These are phyloP conservation scores for Thamnaconus septentrionalis DNA, from an alignment of 2,113 vertebrate species.

Conservation along the genomic window DNA sequence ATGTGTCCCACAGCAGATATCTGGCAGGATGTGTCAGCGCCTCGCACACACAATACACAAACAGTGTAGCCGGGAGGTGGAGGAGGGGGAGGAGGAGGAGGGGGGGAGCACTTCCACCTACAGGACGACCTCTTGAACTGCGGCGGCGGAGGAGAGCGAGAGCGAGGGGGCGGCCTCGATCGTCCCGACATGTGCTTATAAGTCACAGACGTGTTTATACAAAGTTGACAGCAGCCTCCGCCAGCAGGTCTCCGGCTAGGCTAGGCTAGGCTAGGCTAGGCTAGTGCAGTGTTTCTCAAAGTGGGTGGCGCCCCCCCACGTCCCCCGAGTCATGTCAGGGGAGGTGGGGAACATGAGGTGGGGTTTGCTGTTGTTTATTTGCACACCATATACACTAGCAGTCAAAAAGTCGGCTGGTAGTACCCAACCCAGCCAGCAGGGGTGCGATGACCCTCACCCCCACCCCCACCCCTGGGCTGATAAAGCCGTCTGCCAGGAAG, in stretches of 20 bases:
- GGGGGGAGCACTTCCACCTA: constrained; percentile 44
- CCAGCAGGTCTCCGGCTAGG: constrained; percentile 53
- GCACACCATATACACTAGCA: no score
- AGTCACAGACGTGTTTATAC: constrained; percentile 73
- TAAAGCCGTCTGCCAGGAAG: constrained; percentile 78
- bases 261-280: no score
- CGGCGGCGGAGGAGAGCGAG: constrained; percentile 46
- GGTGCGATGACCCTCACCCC: constrained; percentile 52
- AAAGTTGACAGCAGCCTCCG: constrained; percentile 67
- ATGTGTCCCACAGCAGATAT: constrained; percentile 41
- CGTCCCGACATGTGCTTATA: constrained; percentile 55
- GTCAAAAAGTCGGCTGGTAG: no score
- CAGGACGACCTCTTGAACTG: constrained; percentile 50
- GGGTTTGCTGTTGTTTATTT: no score
- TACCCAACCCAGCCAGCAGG: constrained; percentile 14
- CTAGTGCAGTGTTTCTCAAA: no score
- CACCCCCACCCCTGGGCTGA: constrained; percentile 68
- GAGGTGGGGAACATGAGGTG: no score
- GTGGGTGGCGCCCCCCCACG: no score
- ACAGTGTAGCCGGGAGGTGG: constrained; percentile 19
- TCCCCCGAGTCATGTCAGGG: no score
- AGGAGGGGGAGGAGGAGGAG: no score
- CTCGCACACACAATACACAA: constrained; percentile 62
- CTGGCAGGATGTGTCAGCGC: constrained; percentile 60
- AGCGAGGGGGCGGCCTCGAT: constrained; percentile 56